Conservation (phyloP, 2,113 vertebrate species). For the Meles meles region DNA sequence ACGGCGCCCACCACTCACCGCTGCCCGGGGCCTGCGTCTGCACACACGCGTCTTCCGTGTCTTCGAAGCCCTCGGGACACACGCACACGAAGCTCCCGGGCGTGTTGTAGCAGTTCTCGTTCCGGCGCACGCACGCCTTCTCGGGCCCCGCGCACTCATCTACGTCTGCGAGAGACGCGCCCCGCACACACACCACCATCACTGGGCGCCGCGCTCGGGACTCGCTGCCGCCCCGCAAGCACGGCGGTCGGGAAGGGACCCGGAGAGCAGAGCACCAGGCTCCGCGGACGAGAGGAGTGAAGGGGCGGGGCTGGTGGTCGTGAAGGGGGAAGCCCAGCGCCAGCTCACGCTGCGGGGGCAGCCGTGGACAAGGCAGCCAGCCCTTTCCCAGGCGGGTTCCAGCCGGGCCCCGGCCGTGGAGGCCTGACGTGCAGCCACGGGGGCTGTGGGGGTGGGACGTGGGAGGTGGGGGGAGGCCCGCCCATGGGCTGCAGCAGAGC, state of each 20-base stretch:
- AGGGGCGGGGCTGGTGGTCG: accelerated
- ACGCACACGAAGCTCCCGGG: constrained; percentile 88
- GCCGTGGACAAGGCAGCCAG: too few species aligned
- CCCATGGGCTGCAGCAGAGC: neutral
- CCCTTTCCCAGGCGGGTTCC: neutral
- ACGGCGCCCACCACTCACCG: constrained; percentile 73
- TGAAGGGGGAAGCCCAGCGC: neutral
- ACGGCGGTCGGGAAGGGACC: neutral
- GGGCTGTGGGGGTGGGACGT: accelerated
- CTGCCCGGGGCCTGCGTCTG: constrained; percentile 55
- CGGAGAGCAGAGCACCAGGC: too few species aligned
- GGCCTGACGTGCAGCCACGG: neutral
- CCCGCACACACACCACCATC: accelerated
- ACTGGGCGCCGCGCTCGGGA: accelerated
- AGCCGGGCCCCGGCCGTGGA: neutral
- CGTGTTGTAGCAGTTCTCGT: constrained; percentile 90
- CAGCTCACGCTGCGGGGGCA: accelerated
- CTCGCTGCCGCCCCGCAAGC: accelerated
- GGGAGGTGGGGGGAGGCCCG: too few species aligned
- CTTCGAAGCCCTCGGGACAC: constrained; percentile 86
- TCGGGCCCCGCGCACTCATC: constrained; percentile 88
- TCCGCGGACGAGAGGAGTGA: neutral
- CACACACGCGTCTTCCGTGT: constrained; percentile 86
- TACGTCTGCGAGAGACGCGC: constrained; percentile 80
- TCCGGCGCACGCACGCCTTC: constrained; percentile 77